These are phyloP conservation scores for Aepyceros melampus DNA, from an alignment of 2,113 vertebrate genomes.

Conservation along the genomic window DNA sequence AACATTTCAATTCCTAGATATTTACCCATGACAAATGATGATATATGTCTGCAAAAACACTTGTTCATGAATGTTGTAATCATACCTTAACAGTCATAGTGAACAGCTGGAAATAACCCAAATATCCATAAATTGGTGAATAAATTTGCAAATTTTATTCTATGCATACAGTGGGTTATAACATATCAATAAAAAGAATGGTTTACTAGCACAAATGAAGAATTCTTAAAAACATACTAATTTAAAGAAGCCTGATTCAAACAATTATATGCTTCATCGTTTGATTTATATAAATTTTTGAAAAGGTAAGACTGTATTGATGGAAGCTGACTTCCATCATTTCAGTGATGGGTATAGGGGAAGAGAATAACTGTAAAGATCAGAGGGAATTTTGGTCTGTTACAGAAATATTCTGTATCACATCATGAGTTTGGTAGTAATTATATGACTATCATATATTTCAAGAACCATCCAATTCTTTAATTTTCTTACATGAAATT, in stretches of 20 bases:
- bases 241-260: background rate
- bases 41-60: background rate
- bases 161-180: background rate
- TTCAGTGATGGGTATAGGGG: accelerated
- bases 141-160: background rate
- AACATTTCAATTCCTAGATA: background rate
- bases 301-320: background rate
- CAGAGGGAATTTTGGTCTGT: background rate
- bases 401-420: background rate
- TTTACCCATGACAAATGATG: background rate
- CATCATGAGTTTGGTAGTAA: background rate
- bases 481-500: background rate
- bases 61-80: background rate
- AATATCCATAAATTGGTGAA: background rate
- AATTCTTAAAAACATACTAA: background rate
- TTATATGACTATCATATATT: background rate
- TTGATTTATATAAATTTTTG: background rate
- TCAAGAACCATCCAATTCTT: background rate
- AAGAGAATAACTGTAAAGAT: background rate
- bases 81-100: background rate
- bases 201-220: background rate
- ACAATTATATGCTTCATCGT: background rate
- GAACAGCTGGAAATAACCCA: background rate
- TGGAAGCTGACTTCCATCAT: background rate
- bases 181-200: background rate